These are phyloP conservation scores for Sphenodon punctatus DNA, from an alignment of 2,797 vertebrate species.

Conservation along the genomic window DNA sequence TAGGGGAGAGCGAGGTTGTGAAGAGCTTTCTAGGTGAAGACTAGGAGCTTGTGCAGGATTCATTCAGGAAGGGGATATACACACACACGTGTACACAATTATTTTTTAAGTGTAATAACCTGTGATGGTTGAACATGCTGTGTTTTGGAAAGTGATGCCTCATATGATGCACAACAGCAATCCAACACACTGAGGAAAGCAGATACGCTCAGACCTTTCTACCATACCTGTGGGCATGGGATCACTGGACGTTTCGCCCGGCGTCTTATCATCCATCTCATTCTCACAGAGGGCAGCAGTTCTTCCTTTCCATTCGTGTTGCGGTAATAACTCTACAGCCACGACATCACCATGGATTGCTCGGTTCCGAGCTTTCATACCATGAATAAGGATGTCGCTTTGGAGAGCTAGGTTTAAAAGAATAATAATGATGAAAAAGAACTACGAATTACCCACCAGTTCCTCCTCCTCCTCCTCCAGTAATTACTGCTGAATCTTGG, in stretches of 20 bases:
- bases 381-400: constrained; percentile 85
- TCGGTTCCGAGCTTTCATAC: constrained; percentile 87
- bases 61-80: too few species aligned
- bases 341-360: constrained; percentile 90
- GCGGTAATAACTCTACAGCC: constrained; percentile 86
- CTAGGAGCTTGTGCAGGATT: too few species aligned
- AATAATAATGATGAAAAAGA: background rate
- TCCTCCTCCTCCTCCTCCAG: background rate
- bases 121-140: background rate
- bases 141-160: background rate
- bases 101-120: background rate
- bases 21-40: too few species aligned
- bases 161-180: background rate
- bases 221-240: constrained; percentile 90
- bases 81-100: too few species aligned
- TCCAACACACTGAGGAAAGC: background rate
- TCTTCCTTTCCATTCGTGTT: constrained; percentile 88
- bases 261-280: constrained; percentile 81
- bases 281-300: constrained; percentile 83
- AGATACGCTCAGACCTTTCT: background rate
- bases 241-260: constrained; percentile 78
- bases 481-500: background rate
- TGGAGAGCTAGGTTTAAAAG: constrained; percentile 76
- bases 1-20: too few species aligned
- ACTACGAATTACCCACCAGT: background rate